Conservation (phyloP, 64 coral and sea anemone genomes). For the Acropora tenuis region DNA sequence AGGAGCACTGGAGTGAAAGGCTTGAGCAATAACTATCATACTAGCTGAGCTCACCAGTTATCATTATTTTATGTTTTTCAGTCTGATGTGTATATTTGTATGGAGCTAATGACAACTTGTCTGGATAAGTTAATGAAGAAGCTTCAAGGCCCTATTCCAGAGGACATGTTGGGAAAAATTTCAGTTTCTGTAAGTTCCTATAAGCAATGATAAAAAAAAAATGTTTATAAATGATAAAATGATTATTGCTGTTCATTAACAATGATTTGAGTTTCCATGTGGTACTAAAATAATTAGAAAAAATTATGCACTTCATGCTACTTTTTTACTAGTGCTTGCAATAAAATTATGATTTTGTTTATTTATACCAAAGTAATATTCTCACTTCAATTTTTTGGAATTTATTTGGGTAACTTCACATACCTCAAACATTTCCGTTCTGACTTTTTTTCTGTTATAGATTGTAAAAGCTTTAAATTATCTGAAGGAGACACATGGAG, state of each 20-base stretch:
- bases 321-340: no score
- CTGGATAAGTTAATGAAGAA: conserved; percentile 96
- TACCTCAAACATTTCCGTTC: background rate
- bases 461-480: conserved; percentile 99
- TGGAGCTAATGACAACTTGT: conserved; percentile 97
- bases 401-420: no score
- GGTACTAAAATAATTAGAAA: no score
- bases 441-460: conserved; percentile 44
- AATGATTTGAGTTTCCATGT: no score
- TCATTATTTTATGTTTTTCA: conserved; percentile 22
- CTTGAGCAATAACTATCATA: no score
- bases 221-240: background rate
- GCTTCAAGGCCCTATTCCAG: conserved; percentile 87
- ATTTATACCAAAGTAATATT: no score
- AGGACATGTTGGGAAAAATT: conserved; percentile 95
- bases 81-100: conserved; percentile 99
- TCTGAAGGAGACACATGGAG: conserved; percentile 95
- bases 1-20: no score
- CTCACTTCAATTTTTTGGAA: no score
- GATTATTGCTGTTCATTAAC: no score
- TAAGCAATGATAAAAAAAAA: background rate
- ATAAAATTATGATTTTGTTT: no score
- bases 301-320: no score
- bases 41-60: no score
- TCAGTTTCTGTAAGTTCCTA: conserved; percentile 91